These are phyloP conservation scores for Marmota flaviventris DNA, from an alignment of 2,113 vertebrate species.

Conservation along the genomic window DNA sequence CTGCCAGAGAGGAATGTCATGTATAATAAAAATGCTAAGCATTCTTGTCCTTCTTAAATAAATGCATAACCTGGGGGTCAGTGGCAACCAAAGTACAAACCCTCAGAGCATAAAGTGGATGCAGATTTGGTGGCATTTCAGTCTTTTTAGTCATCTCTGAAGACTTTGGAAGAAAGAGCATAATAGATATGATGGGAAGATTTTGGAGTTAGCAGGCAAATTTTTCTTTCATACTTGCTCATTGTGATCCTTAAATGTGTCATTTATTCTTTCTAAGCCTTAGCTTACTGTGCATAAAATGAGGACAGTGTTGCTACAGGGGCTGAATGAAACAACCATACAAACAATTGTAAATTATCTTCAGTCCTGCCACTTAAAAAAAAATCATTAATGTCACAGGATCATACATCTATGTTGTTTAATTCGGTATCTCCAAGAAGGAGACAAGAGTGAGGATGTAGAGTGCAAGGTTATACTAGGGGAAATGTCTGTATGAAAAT, in stretches of 20 bases:
- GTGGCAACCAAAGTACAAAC: background rate
- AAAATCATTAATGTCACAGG: conserved; percentile 18
- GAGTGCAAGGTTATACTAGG: background rate
- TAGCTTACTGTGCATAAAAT: background rate
- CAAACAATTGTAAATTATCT: background rate
- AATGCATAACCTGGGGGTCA: conserved; percentile 54
- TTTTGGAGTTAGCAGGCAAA: conserved; percentile 41
- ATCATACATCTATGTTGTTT: background rate
- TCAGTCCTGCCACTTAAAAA: background rate
- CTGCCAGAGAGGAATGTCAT: conserved; percentile 29
- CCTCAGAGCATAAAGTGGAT: conserved; percentile 41
- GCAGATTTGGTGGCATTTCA: background rate
- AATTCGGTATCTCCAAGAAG: background rate
- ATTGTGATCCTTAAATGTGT: background rate
- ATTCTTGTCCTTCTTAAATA: conserved; percentile 58
- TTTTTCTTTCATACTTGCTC: background rate
- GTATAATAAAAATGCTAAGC: conserved; percentile 66
- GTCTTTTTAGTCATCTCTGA: background rate
- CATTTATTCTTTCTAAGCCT: background rate
- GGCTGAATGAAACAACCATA: background rate
- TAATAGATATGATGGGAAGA: background rate
- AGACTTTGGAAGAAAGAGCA: background rate
- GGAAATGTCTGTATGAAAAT: background rate
- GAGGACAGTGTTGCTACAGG: background rate
- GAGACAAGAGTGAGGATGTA: background rate